Evolutionary conservation across 2,888 invertebrate species (phyloP), one percentile per base, ranked within the genome.

Genomic region (Drosophila cracens): DNA sequence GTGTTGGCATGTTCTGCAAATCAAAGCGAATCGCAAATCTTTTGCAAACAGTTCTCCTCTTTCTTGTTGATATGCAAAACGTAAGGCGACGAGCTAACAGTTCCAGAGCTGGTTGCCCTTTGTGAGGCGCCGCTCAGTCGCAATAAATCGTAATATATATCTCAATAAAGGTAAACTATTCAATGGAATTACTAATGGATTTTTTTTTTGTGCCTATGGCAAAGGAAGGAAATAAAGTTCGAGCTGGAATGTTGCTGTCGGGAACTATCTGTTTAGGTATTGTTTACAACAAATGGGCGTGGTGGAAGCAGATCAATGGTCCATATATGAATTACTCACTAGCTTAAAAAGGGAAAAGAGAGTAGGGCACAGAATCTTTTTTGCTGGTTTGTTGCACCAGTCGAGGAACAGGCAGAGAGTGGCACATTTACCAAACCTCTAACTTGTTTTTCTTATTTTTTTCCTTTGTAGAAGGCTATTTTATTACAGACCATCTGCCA

Each of bases 1-100:
- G 70, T 79, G 54, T 51, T 67, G 77, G 67, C 71, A 79, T 80
- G 64, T 71, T 46, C 58, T 16, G 33, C 62, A 46, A 79, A 51
- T 59, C 67, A 58, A 46, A 66, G 48, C 57, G 33, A 52, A 38
- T 65, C 33, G 56, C 70, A 36, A 48, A 67, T 54, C 46, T 46
- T 38, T 66, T 68, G 43, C 66, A 66, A 65, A 36, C 66, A 31
- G 18, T 46, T 68, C 54, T 56, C 21, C 34, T 27, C 33, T 52
- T 60, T 46, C 48, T 52, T 7, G 16, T 76, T 76, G 69, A 69
- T 74, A 76, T 76, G 79, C 76, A 74, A 52, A 58, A 34, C 53
- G 33, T 27, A 31, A 51, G 34, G 21, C 59, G 40, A 6, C 49
- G 33, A 60, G 54, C 70, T 56, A 51, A 58, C 59, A 70, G 53